These are phyloP conservation scores for Enhydra lutris DNA, from an alignment of 2,113 vertebrate genomes.

Conservation along the genomic window DNA sequence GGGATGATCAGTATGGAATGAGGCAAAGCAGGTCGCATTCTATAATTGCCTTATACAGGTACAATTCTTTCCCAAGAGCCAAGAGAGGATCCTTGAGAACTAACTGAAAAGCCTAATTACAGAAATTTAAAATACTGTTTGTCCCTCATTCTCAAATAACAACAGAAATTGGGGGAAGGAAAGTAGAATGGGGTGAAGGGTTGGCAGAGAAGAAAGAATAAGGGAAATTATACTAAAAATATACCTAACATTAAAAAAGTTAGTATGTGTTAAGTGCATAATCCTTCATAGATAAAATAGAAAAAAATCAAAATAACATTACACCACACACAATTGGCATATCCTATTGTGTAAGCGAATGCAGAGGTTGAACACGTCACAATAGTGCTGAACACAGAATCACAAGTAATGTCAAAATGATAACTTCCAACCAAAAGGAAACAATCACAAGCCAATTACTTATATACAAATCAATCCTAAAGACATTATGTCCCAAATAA, in stretches of 20 bases:
- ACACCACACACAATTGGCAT: slow-evolving; percentile 82
- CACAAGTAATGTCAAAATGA: slow-evolving; percentile 86
- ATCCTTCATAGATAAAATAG: slow-evolving; percentile 84
- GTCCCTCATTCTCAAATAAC: slow-evolving; percentile 81
- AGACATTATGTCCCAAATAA: slow-evolving; percentile 89
- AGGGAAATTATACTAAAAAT: slow-evolving; percentile 86
- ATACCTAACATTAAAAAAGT: slow-evolving; percentile 85
- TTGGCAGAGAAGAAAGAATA: slow-evolving; percentile 62
- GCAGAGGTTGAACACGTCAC: slow-evolving; percentile 90
- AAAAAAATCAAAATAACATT: slow-evolving; percentile 82
- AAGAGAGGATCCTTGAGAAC: slow-evolving; percentile 73
- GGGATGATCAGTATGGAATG: slow-evolving; percentile 83
- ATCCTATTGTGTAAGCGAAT: slow-evolving; percentile 89
- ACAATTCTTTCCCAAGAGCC: slow-evolving; percentile 80
- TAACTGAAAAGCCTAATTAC: slow-evolving; percentile 75
- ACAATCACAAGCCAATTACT: slow-evolving; percentile 92
- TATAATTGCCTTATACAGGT: slow-evolving; percentile 81
- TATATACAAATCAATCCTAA: slow-evolving; percentile 91
- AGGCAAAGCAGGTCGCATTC: slow-evolving; percentile 81
- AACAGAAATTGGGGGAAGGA: slow-evolving; percentile 51
- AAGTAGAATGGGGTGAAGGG: neutral
- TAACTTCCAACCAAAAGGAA: slow-evolving; percentile 80
- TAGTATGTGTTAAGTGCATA: slow-evolving; percentile 85
- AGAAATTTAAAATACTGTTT: slow-evolving; percentile 77
- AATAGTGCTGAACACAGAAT: slow-evolving; percentile 87